Evolutionary conservation across 2,888 invertebrate species (phyloP), one percentile per base, ranked within the genome.

Genomic region (Dryococelus australis): DNA sequence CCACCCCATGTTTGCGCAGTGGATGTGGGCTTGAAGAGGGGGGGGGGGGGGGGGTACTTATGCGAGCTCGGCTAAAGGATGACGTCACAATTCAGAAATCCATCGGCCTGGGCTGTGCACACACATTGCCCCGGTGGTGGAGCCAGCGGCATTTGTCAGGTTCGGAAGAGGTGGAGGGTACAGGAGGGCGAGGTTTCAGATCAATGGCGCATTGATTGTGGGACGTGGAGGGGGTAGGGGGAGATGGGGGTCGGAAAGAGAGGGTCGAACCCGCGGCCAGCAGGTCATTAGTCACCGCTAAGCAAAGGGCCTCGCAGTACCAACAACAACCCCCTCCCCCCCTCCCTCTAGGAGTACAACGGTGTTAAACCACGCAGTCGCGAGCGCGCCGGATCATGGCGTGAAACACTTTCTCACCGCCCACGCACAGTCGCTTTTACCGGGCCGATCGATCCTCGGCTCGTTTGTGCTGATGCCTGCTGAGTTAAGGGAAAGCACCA

Each of bases 61-160:
- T 47, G 47, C 47, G 47, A 47, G 47, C 10, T 47, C 47, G 65
- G 65, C 65, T 65, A 20, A 65, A 65, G 65, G 65, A 65, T 65
- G 65, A 65, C 65, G 65, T 65, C 65, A 65, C 65, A 65, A 65
- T 65, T 65, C 65, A 65, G 65, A 65, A 65, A 65, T 65, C 65
- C 65, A 65, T 65, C 65, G 65, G 65, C 65, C 65, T 8, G 65
- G 12, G 65, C 65, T 65, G 65, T 65, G 65, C 65, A 65, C 65
- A 65, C 65, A 65, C 65, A 65, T 65, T n/a, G 65, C 65, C 65
- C 65, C 51, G 65, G 24, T n/a, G 65, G 65, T n/a, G 65, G 65
- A 65, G 65, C 3, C 24, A n/a, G 65, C 12, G 65, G 65, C 65
- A n/a, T 65, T 65, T 65, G 65, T 65, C 65, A 65, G 65, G 65